Evolutionary conservation across 2,888 invertebrate species (phyloP).

Genomic region (Leptinotarsa rubiginosa): DNA sequence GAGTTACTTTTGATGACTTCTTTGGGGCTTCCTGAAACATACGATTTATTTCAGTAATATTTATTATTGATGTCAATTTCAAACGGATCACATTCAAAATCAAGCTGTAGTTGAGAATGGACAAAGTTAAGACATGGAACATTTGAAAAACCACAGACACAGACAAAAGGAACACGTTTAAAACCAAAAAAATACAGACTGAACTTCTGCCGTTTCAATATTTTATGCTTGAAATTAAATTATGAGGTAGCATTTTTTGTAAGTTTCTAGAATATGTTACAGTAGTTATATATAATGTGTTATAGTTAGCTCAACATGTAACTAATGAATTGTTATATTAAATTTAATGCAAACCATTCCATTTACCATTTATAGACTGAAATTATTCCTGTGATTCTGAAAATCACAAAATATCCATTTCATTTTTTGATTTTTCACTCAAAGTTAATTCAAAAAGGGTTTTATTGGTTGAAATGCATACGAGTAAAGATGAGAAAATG

Average conservation of each 20-base stretch:
- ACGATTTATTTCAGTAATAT: too few species aligned
- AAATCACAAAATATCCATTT: neutral
- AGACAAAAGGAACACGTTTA: neutral
- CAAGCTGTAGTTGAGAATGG: too few species aligned
- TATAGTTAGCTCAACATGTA: neutral
- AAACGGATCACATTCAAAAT: too few species aligned
- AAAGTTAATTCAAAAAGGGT: too few species aligned
- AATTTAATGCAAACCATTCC: neutral
- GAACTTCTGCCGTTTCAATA: too few species aligned
- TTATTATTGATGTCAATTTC: too few species aligned
- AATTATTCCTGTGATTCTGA: slow-evolving; percentile 3
- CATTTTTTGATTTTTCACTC: neutral
- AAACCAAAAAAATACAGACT: neutral
- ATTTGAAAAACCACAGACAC: neutral
- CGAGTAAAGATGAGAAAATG: too few species aligned
- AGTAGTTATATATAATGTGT: too few species aligned
- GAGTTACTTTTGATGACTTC: slow-evolving; percentile 43
- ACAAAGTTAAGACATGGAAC: neutral
- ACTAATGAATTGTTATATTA: neutral
- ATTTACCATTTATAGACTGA: slow-evolving; percentile 29
- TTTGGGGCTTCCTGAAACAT: slow-evolving; percentile 30
- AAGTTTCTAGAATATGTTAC: too few species aligned
- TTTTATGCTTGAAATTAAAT: too few species aligned
- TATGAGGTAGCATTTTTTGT: too few species aligned
- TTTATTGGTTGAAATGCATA: too few species aligned